Evolutionary conservation across 2,113 vertebrate genomes (phyloP), one percentile per base, ranked within the genome.

Genomic region (Phasianus colchicus): DNA sequence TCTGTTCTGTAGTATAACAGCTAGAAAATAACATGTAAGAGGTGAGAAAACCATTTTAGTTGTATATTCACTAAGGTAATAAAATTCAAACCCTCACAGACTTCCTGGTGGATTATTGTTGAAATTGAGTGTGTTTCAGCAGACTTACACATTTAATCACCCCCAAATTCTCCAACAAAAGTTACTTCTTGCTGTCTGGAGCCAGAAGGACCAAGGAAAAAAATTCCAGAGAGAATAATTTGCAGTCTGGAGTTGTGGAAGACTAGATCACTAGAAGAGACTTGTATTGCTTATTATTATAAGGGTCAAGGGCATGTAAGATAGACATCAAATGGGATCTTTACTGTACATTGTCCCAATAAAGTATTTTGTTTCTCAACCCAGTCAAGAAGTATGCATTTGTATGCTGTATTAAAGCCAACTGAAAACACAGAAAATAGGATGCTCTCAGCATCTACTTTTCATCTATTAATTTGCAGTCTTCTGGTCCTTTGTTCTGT

Each of bases 11-110:
- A 45, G 29, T 83, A 42, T 83, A 83, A 89, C 48, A 19, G 14
- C 32, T 6, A 93, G 45, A 92, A 91, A 85, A 92, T 61, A 81
- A 48, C 40, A 66, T 4, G 2, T 32, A 65, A 90, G 38, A 90
- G 42, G 15, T n/a, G 84, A 82, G 32, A 38, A 94, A 82, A 75
- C 27, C n/a, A 80, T 90, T 84, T 92, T 50, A 88, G 32, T 32
- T 76, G 55, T 64, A 89, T 21, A 54, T 13, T 89, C 19, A 47
- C 45, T 92, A 93, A 40, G 43, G 25, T 57, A 84, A 86, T 66
- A 79, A 95, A 81, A 82, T 58, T 60, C 22, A 32, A 79, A 80
- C 34, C 83, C 87, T 85, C 34, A 54, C 7, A 40, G n/a, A 16
- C 34, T 91, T 74, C 75, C 83, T 70, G 18, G 29, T 34, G 32